phyloP scores from a whole-genome alignment of 2,888 invertebrate species.

The Caenorhabditis macrosperma region DNA sequence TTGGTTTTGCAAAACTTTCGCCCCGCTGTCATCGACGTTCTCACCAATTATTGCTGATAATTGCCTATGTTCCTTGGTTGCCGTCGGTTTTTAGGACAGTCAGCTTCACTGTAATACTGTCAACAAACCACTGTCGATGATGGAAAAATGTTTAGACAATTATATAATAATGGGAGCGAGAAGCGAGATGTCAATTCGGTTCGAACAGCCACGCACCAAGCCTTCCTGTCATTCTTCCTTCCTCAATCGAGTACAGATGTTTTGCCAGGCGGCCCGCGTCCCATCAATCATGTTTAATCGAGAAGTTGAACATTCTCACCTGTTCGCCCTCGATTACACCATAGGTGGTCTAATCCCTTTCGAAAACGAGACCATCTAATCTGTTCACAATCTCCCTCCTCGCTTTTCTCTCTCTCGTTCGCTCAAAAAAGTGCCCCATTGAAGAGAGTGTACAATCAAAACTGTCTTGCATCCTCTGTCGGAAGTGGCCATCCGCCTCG shows the following conservation, averaged over 20 bases:
- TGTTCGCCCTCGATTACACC: conserved; percentile 48
- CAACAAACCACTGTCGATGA: conserved; percentile 37
- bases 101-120: conserved; percentile 44
- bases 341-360: conserved; percentile 44
- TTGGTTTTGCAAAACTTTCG: conserved; percentile 24
- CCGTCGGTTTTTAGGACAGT: conserved; percentile 18
- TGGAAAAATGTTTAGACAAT: conserved; percentile 46
- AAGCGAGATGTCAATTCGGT: conserved; percentile 36
- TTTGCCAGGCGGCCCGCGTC: conserved; percentile 27
- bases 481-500: conserved; percentile 6
- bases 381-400: conserved; percentile 1
- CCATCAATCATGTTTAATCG: conserved; percentile 54
- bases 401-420: background rate
- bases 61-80: conserved; percentile 42
- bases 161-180: conserved; percentile 26
- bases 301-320: conserved; percentile 59
- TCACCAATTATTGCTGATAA: conserved; percentile 36
- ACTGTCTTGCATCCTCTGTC: background rate
- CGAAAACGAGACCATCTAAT: conserved; percentile 37
- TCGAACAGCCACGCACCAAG: conserved; percentile 21
- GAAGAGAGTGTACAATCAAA: conserved; percentile 6
- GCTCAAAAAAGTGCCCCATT: conserved; percentile 6
- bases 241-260: conserved; percentile 43
- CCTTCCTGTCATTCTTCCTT: background rate
- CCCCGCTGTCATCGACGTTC: background rate